Evolutionary conservation across 2,888 invertebrate species (phyloP).

Genomic region (Branchellion lobata): DNA sequence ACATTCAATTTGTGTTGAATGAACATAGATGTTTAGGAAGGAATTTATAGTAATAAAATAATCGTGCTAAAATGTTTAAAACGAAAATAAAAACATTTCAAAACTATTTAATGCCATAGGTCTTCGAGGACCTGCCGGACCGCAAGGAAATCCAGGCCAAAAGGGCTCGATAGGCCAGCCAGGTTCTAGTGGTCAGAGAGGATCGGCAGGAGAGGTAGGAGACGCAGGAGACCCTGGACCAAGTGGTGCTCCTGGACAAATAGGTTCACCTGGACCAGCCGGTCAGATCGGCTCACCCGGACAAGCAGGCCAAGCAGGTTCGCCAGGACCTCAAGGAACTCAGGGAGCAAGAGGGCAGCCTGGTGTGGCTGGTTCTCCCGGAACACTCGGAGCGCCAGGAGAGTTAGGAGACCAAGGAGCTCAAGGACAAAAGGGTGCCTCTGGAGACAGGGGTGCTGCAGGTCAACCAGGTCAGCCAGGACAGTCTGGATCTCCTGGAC

Average conservation of each 20-base stretch:
- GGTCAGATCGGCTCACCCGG: constrained; percentile 40
- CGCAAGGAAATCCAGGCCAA: constrained; percentile 44
- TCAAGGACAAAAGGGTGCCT: constrained; percentile 24
- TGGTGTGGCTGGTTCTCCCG: constrained; percentile 27
- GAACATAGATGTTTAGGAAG: no score
- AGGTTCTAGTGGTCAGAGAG: constrained; percentile 40
- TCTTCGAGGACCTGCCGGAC: constrained; percentile 38
- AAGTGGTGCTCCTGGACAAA: constrained; percentile 34
- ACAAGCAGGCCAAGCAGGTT: constrained; percentile 47
- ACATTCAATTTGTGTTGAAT: no score
- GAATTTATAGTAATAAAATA: no score
- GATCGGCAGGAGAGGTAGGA: constrained; percentile 41
- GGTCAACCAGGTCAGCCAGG: constrained; percentile 48
- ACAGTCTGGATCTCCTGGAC: constrained; percentile 41
- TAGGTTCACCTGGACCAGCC: constrained; percentile 35
- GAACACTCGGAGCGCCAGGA: constrained; percentile 46
- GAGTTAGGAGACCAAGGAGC: constrained; percentile 40
- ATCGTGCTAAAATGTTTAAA: no score
- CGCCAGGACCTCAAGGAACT: constrained; percentile 38
- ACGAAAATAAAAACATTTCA: no score
- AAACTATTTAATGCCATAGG: constrained; percentile 25
- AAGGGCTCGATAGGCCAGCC: constrained; percentile 40
- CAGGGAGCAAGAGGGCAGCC: constrained; percentile 45
- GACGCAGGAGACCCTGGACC: constrained; percentile 40
- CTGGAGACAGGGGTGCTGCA: constrained; percentile 45